Conservation (phyloP, 2,888 invertebrate species). For the Hecatera dysodea region DNA sequence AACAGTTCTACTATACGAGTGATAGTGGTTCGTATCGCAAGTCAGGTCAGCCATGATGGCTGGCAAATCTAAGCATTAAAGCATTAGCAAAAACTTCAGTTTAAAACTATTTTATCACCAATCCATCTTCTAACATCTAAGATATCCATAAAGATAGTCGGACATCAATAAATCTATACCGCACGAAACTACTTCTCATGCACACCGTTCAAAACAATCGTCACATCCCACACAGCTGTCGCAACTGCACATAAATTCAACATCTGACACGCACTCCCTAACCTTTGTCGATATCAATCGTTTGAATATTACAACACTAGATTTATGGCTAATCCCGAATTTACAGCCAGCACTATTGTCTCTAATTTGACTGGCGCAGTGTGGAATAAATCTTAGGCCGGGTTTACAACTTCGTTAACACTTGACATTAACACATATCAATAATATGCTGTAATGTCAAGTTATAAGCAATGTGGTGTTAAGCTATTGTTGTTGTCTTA, state of each 20-base stretch:
- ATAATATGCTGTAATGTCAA: conserved; percentile 2
- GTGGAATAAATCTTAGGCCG: conserved; percentile 37
- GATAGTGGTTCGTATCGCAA: no score
- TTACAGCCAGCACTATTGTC: conserved; percentile 59
- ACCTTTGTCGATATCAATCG: conserved; percentile 70
- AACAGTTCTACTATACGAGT: no score
- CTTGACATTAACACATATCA: neutral
- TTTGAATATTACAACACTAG: conserved; percentile 63
- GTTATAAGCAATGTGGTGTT: neutral
- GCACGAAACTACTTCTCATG: conserved; percentile 53
- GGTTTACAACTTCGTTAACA: conserved; percentile 18
- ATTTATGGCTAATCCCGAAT: conserved; percentile 62
- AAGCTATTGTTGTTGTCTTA: neutral
- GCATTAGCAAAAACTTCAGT: neutral
- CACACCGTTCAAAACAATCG: conserved; percentile 59
- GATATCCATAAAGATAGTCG: neutral
- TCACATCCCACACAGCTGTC: conserved; percentile 71
- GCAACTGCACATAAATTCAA: conserved; percentile 70
- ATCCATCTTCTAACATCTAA: neutral
- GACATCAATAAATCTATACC: conserved; percentile 5
- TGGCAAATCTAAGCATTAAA: no score
- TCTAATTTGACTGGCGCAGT: conserved; percentile 61
- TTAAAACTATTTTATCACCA: no score
- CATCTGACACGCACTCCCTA: conserved; percentile 69
- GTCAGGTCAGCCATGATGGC: no score